Conservation (phyloP, 2,888 invertebrate genomes). For the Sesamia inferens region DNA sequence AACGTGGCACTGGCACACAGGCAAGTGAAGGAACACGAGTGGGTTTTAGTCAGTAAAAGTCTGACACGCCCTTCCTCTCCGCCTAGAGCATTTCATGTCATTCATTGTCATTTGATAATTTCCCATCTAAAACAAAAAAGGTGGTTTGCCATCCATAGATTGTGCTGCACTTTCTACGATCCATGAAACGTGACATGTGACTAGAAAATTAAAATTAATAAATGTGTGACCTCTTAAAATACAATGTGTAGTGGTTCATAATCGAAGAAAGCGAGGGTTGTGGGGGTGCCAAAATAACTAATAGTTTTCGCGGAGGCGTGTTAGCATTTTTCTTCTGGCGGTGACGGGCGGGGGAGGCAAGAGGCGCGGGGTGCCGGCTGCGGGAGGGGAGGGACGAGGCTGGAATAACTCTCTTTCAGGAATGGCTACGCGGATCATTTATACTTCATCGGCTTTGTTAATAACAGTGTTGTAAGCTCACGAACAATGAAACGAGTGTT, state of each 20-base stretch:
- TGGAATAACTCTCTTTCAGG: conserved; percentile 83
- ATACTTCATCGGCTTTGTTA: conserved; percentile 88
- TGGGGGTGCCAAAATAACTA: conserved; percentile 90
- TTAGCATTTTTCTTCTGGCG: conserved; percentile 90
- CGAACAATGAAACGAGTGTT: conserved; percentile 64
- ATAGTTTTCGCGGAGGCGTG: conserved; percentile 90
- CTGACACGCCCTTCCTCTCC: too few species aligned
- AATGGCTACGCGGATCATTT: conserved; percentile 87
- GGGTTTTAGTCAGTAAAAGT: too few species aligned
- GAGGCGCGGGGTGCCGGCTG: conserved; percentile 59
- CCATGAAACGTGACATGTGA: background rate
- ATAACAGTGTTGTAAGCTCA: conserved; percentile 73
- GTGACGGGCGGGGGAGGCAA: conserved; percentile 80
- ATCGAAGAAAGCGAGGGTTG: conserved; percentile 81
- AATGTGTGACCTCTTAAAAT: conserved; percentile 61
- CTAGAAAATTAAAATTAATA: conserved; percentile 43
- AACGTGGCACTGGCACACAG: too few species aligned
- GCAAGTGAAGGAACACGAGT: too few species aligned
- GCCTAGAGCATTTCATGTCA: too few species aligned
- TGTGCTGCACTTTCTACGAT: conserved; percentile 2
- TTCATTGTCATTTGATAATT: too few species aligned
- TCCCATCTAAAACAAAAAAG: background rate
- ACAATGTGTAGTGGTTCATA: conserved; percentile 80
- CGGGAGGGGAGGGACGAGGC: conserved; percentile 65
- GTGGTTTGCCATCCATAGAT: background rate